Evolutionary conservation across 30 jellyfish, hydroid and myxozoan species (phyloP).

Genomic region (Pelagia noctiluca): DNA sequence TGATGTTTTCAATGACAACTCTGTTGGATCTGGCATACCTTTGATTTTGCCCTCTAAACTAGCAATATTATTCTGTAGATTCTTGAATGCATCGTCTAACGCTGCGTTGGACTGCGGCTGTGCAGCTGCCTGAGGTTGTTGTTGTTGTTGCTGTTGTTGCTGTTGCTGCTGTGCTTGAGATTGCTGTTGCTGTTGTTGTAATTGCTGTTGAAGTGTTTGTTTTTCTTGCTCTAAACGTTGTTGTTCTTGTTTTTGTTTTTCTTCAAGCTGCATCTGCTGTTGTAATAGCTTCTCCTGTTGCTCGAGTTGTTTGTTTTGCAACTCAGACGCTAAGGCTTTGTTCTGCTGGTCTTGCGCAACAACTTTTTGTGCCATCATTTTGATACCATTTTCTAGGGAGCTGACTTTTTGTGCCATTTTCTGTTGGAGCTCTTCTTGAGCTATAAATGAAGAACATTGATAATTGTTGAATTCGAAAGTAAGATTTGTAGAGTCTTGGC

Average conservation of each 20-base stretch:
- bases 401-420: constrained; percentile 45
- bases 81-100: constrained; percentile 52
- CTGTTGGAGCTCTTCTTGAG: constrained; percentile 28
- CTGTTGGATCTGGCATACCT: constrained; percentile 75
- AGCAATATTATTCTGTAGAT: constrained; percentile 62
- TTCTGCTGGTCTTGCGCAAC: constrained; percentile 45
- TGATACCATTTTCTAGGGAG: constrained; percentile 48
- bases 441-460: not conserved
- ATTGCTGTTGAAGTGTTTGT: constrained; percentile 29
- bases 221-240: constrained; percentile 10
- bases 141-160: constrained; percentile 33
- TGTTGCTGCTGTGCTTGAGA: constrained; percentile 15
- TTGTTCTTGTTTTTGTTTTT: constrained; percentile 3
- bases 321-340: constrained; percentile 42
- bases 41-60: constrained; percentile 70
- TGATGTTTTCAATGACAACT: constrained; percentile 44
- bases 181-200: constrained; percentile 24
- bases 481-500: too few relatives aligned
- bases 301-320: constrained; percentile 61
- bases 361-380: constrained; percentile 62
- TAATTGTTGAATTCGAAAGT: too few relatives aligned
- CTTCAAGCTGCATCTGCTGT: constrained; percentile 9
- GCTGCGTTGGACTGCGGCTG: constrained; percentile 44
- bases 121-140: constrained; percentile 21
- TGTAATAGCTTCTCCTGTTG: constrained; percentile 40